Evolutionary conservation across 2,888 invertebrate genomes (phyloP).

Genomic region (Pseudoips prasinana): DNA sequence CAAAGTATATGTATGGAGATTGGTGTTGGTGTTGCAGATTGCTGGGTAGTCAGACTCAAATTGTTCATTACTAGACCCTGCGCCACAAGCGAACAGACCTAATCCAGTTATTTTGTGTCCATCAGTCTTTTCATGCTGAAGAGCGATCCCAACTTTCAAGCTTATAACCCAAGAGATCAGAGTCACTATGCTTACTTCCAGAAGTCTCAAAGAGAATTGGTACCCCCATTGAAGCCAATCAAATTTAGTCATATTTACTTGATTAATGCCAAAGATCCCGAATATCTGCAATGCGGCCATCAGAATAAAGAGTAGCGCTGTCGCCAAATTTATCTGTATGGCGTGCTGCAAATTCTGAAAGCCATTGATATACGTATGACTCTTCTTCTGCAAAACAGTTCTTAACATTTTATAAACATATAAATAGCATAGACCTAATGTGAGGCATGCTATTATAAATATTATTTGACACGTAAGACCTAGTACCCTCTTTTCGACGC

Average conservation of each 20-base stretch:
- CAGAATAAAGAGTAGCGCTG: constrained; percentile 91
- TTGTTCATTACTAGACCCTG: constrained; percentile 92
- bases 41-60: constrained; percentile 92
- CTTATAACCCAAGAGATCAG: constrained; percentile 94
- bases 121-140: constrained; percentile 88
- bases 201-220: constrained; percentile 91
- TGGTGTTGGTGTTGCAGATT: constrained; percentile 92
- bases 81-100: constrained; percentile 91
- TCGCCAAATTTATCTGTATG: constrained; percentile 93
- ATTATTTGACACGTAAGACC: constrained; percentile 92
- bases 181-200: constrained; percentile 94
- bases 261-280: constrained; percentile 81
- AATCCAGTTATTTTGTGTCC: constrained; percentile 87
- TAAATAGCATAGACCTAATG: constrained; percentile 91
- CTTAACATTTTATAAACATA: constrained; percentile 91
- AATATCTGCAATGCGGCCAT: constrained; percentile 93
- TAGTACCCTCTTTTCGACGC: constrained; percentile 82
- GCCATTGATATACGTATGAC: constrained; percentile 90
- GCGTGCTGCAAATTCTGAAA: constrained; percentile 92
- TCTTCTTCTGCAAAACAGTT: constrained; percentile 87
- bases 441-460: constrained; percentile 92
- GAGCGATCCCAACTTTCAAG: constrained; percentile 81
- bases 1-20: constrained; percentile 91
- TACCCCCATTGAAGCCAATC: constrained; percentile 97
- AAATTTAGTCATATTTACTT: constrained; percentile 84